Conservation (phyloP, 2,888 invertebrate genomes). For the Biston betularia region DNA sequence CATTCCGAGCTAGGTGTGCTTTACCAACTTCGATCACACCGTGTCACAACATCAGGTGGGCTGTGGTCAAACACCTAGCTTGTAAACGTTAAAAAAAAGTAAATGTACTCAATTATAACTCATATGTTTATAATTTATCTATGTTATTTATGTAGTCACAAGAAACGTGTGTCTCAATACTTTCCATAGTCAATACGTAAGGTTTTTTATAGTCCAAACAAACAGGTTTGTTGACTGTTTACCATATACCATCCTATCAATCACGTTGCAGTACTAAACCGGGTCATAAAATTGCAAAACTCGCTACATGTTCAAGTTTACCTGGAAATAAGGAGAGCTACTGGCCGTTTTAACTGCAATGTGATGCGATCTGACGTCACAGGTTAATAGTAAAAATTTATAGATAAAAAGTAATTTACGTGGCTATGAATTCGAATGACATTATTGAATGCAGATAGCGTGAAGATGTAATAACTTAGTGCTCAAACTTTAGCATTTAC, state of each 20-base stretch:
- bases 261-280: conserved; percentile 65
- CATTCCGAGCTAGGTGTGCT: too few relatives aligned
- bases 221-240: conserved; percentile 32
- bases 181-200: neutral
- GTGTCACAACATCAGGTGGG: too few relatives aligned
- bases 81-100: too few relatives aligned
- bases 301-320: conserved; percentile 51
- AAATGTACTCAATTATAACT: too few relatives aligned
- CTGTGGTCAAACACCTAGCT: too few relatives aligned
- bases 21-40: too few relatives aligned
- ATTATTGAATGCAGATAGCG: too few relatives aligned
- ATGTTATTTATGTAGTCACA: too few relatives aligned
- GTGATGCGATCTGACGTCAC: neutral
- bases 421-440: too few relatives aligned
- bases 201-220: conserved; percentile 24
- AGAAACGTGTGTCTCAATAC: neutral
- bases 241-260: conserved; percentile 56
- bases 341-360: conserved; percentile 1
- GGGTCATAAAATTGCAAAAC: conserved; percentile 55
- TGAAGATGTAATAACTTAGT: too few relatives aligned
- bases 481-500: too few relatives aligned
- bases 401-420: neutral
- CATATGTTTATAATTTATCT: too few relatives aligned
- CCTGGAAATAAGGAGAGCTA: conserved; percentile 30
- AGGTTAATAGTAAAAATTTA: neutral